Evolutionary conservation across 2,113 vertebrate genomes (phyloP).

Genomic region (Silurus glanis): DNA sequence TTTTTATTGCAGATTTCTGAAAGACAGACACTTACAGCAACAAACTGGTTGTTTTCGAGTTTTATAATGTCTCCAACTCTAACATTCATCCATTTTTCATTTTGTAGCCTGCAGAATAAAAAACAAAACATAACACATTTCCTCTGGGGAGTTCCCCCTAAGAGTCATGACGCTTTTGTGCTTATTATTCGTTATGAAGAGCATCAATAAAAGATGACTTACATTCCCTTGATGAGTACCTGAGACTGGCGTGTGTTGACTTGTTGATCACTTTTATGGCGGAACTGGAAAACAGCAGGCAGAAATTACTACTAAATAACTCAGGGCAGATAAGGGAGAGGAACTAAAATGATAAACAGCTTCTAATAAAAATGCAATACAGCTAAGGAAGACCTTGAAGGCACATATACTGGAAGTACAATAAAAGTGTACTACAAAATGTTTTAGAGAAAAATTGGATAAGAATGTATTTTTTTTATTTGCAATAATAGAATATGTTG

Average conservation of each 20-base stretch:
- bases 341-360: background rate
- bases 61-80: constrained; percentile 72
- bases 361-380: background rate
- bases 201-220: constrained; percentile 54
- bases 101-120: constrained; percentile 61
- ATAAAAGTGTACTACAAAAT: background rate
- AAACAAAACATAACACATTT: background rate
- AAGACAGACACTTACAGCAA: constrained; percentile 71
- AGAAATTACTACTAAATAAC: background rate
- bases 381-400: background rate
- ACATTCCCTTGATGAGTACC: constrained; percentile 70
- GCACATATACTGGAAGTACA: background rate
- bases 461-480: background rate
- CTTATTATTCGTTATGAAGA: background rate
- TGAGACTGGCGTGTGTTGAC: constrained; percentile 72
- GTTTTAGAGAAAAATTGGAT: background rate
- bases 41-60: constrained; percentile 77
- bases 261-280: constrained; percentile 71
- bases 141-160: background rate
- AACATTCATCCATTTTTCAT: constrained; percentile 74
- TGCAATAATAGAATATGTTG: background rate
- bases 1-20: background rate
- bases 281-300: constrained; percentile 66
- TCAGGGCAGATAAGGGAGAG: background rate
- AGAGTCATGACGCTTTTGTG: background rate